Percentiles rank a stretch among this genome's conserved stretches.
Conservation (phyloP, 2,797 vertebrate species). For the Sternarchorhynchus goeldii region DNA sequence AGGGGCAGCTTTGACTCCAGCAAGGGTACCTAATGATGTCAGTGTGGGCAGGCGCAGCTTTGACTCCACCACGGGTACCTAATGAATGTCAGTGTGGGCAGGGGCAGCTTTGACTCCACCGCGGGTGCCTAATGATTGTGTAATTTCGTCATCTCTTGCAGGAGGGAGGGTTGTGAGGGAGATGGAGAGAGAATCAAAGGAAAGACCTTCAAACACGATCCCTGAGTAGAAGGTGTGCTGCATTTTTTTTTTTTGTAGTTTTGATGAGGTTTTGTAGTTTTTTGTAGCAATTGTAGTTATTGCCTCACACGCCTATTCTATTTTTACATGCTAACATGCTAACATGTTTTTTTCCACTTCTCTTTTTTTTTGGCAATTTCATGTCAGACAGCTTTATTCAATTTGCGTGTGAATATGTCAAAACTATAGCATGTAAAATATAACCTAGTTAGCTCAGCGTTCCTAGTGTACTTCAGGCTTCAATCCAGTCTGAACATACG, state of each 20-base stretch:
- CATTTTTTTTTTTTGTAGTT: no score
- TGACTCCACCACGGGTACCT: slow-evolving; percentile 2
- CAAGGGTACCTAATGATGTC: not conserved
- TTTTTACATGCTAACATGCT: no score
- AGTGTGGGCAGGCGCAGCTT: slow-evolving; percentile 12
- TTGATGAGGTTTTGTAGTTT: no score
- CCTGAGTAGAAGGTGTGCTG: not conserved
- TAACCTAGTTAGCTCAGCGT: not conserved
- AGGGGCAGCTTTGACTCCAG: slow-evolving; percentile 12
- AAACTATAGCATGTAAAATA: not conserved
- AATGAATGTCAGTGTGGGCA: slow-evolving; percentile 1
- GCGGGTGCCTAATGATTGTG: slow-evolving; percentile 1
- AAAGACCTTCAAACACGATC: not conserved
- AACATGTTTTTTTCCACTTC: no score
- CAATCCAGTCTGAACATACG: not conserved
- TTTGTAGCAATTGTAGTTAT: not conserved
- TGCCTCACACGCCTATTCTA: no score
- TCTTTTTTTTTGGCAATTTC: no score
- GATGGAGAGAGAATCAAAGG: slow-evolving; percentile 15
- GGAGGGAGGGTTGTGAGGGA: not conserved
- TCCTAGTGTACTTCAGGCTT: not conserved
- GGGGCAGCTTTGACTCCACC: slow-evolving; percentile 10
- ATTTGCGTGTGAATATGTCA: not conserved
- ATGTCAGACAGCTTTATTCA: not conserved
- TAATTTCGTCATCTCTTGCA: slow-evolving; percentile 31